These are phyloP conservation scores for Cyanoramphus novaezelandiae DNA, from an alignment of 2,113 vertebrate species.

Conservation along the genomic window DNA sequence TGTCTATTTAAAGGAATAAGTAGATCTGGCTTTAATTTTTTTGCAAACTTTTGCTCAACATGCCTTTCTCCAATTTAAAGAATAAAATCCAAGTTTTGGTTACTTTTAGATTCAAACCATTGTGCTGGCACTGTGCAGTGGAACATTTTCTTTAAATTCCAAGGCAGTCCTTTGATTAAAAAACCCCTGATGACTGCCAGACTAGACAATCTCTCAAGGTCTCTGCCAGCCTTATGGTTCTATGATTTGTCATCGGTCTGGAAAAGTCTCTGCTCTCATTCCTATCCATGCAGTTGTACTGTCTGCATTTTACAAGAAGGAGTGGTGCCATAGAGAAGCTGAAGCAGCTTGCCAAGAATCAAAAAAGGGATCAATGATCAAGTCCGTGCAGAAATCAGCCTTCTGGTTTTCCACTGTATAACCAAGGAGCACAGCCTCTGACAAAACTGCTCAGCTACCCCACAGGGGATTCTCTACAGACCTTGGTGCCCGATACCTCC, in stretches of 20 bases:
- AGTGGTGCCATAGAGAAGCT: not conserved
- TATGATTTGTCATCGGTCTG: not conserved
- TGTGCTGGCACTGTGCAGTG: not conserved
- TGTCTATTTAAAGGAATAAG: not conserved
- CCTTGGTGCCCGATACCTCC: not conserved
- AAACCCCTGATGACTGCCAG: constrained; percentile 1
- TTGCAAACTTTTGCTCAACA: not conserved
- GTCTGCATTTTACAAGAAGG: not conserved
- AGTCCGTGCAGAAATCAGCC: not conserved
- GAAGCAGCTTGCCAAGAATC: not conserved
- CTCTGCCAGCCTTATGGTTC: constrained; percentile 25
- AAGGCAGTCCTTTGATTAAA: not conserved
- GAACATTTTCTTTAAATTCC: not conserved
- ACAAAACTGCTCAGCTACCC: not conserved
- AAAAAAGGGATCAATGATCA: not conserved
- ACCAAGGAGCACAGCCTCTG: not conserved
- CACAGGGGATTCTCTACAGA: not conserved
- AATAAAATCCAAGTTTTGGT: constrained; percentile 7
- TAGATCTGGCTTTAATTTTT: constrained; percentile 10
- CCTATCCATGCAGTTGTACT: not conserved
- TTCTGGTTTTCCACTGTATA: not conserved
- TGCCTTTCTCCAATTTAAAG: not conserved
- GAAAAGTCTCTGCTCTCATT: constrained; percentile 18
- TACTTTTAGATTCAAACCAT: constrained; percentile 18
- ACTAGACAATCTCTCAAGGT: not conserved